Evolutionary conservation across 2,888 invertebrate genomes (phyloP).

Genomic region (Drosophila eohydei): DNA sequence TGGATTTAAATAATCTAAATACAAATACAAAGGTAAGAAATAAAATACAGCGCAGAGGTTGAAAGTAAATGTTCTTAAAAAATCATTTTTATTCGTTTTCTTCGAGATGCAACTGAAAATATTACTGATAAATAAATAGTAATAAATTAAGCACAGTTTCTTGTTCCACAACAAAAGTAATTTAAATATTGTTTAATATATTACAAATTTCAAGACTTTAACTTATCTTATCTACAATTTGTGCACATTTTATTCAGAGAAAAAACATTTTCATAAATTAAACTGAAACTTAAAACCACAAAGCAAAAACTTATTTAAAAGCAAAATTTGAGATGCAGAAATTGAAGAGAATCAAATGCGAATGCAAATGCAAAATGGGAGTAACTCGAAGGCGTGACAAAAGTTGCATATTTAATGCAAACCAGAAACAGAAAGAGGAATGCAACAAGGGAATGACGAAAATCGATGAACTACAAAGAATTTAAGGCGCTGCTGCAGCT

Average conservation of each 20-base stretch:
- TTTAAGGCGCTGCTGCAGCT: neutral
- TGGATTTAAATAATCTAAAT: no score
- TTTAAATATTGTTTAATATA: neutral
- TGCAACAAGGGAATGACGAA: neutral
- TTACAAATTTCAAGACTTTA: neutral
- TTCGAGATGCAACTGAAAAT: neutral
- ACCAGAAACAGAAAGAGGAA: neutral
- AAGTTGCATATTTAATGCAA: conserved; percentile 33
- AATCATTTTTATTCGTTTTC: neutral
- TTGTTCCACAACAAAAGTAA: neutral
- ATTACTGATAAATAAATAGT: neutral
- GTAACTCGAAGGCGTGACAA: conserved; percentile 32
- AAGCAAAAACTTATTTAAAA: conserved; percentile 7
- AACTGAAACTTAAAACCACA: conserved; percentile 1
- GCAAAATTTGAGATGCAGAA: conserved; percentile 1
- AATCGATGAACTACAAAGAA: conserved; percentile 2
- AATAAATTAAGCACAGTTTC: neutral
- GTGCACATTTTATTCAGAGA: neutral
- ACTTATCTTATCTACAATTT: neutral
- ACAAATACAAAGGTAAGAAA: no score
- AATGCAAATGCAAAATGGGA: neutral
- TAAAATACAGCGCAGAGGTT: no score
- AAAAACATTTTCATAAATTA: neutral
- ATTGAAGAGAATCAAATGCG: conserved; percentile 16
- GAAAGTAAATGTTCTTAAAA: no score